Conservation (phyloP, 2,888 invertebrate species). For the Globia sparganii region DNA sequence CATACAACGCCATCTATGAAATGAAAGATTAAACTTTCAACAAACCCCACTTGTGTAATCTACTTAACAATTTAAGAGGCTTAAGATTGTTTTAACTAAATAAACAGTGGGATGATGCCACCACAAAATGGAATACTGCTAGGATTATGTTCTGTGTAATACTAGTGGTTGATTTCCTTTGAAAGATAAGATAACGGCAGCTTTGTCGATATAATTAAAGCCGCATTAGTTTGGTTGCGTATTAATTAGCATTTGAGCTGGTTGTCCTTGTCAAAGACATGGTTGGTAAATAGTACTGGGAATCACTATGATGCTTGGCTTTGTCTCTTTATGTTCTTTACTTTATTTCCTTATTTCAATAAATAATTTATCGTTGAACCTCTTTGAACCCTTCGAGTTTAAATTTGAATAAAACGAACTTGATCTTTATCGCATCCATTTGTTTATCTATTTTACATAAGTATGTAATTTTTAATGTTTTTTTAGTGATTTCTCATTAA, state of each 20-base stretch:
- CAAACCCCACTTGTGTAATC: constrained; percentile 1
- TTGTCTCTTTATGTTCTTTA: neutral
- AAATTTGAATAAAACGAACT: neutral
- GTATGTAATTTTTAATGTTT: neutral
- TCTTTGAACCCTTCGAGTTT: neutral
- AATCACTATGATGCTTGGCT: neutral
- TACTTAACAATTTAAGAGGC: constrained; percentile 29
- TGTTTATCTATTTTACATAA: too few species aligned
- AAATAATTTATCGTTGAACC: neutral
- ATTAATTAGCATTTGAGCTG: constrained; percentile 42
- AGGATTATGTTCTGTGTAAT: constrained; percentile 10
- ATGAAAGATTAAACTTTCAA: constrained; percentile 38
- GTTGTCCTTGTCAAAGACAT: constrained; percentile 16
- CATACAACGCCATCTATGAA: constrained; percentile 21
- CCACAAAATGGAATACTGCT: constrained; percentile 13
- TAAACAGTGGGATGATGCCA: constrained; percentile 18
- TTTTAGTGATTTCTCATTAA: neutral
- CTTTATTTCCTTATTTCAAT: neutral
- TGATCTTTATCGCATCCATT: neutral
- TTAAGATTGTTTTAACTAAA: constrained; percentile 31
- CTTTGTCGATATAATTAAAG: constrained; percentile 48
- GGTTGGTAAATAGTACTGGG: neutral
- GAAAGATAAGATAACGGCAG: constrained; percentile 19
- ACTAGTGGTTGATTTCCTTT: constrained; percentile 29
- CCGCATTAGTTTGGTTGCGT: constrained; percentile 18